Conservation (phyloP, 2,888 invertebrate genomes). For the Hydroisotoma schaefferi region DNA sequence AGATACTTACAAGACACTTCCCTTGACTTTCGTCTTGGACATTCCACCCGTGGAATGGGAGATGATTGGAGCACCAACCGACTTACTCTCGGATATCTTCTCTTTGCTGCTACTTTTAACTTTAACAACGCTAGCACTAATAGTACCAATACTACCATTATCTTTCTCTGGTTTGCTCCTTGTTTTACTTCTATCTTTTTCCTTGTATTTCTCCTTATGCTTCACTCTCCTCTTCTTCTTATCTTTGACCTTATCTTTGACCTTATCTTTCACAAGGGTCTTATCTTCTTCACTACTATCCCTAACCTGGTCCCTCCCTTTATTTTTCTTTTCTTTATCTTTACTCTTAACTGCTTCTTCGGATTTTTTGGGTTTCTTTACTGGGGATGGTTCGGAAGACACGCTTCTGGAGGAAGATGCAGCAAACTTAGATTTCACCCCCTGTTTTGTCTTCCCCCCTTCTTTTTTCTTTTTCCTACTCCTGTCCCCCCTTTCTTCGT, state of each 20-base stretch:
- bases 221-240: slow-evolving; percentile 19
- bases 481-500: slow-evolving; percentile 30
- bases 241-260: slow-evolving; percentile 21
- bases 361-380: neutral
- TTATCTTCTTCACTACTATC: slow-evolving; percentile 22
- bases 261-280: slow-evolving; percentile 15
- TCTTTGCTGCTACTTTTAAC: too few species aligned
- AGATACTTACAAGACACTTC: slow-evolving; percentile 46
- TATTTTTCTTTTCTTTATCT: slow-evolving; percentile 8
- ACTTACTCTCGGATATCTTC: too few species aligned
- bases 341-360: slow-evolving; percentile 6
- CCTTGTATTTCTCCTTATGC: slow-evolving; percentile 13
- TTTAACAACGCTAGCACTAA: too few species aligned
- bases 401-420: neutral
- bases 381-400: neutral
- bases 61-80: slow-evolving; percentile 25
- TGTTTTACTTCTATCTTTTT: slow-evolving; percentile 11
- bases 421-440: slow-evolving; percentile 13
- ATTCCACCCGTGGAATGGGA: slow-evolving; percentile 32
- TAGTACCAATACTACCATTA: slow-evolving; percentile 8
- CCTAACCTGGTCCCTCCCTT: neutral
- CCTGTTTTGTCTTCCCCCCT: slow-evolving; percentile 19
- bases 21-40: slow-evolving; percentile 48
- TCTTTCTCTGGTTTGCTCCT: neutral
- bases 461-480: slow-evolving; percentile 25